Conservation (phyloP, 2,888 invertebrate genomes). For the Eilema caniola region DNA sequence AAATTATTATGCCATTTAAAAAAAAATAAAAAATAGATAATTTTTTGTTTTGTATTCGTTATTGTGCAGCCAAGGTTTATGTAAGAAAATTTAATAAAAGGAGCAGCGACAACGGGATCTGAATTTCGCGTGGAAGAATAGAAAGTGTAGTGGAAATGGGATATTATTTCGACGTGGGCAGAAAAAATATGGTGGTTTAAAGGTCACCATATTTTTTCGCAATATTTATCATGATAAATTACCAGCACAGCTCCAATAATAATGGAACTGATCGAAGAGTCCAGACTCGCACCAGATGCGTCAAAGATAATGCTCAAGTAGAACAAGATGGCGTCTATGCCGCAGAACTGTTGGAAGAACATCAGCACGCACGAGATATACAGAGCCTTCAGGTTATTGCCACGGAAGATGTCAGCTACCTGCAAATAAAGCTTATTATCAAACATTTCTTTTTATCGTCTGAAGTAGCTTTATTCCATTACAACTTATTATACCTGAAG, state of each 20-base stretch:
- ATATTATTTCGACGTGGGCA: no score
- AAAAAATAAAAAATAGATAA: no score
- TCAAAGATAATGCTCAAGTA: slow-evolving; percentile 91
- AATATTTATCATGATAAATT: slow-evolving; percentile 1
- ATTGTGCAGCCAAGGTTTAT: no score
- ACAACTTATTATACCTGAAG: no score
- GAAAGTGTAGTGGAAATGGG: no score
- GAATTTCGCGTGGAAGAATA: no score
- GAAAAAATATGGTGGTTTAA: not conserved
- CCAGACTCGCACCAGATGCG: slow-evolving; percentile 88
- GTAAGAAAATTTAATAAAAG: no score
- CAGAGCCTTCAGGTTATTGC: slow-evolving; percentile 92
- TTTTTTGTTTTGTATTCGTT: no score
- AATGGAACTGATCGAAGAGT: slow-evolving; percentile 90
- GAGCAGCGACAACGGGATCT: no score
- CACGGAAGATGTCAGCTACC: slow-evolving; percentile 87
- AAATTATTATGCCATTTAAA: no score
- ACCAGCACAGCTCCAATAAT: slow-evolving; percentile 91
- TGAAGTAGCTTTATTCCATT: no score
- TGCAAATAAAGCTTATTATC: slow-evolving; percentile 35
- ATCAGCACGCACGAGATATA: slow-evolving; percentile 91
- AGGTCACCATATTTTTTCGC: not conserved
- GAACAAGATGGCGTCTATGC: slow-evolving; percentile 93
- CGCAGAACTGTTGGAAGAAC: slow-evolving; percentile 94
- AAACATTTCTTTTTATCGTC: no score